Evolutionary conservation across 37 sponge, comb jelly and placozoan genomes (phyloP), one percentile per base, ranked within the genome.

Genomic region (Theonella swinhoei): DNA sequence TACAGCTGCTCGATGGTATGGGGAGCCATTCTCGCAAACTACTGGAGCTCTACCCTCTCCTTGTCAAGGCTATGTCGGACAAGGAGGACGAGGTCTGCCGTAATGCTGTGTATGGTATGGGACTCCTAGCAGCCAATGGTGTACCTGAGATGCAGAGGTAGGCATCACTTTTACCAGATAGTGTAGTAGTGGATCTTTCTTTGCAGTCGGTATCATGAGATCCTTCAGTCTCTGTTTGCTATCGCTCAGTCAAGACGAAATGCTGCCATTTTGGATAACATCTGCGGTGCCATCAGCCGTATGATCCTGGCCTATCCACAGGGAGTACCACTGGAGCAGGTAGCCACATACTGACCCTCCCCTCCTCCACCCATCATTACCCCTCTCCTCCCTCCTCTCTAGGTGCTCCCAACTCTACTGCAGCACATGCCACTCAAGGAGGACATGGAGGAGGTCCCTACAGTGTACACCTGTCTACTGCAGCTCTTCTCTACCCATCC

Each of bases 81-180:
- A 68, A 76, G 5, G 91, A 90, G 0, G 90, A 91, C 60, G 98
- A 97, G 41, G 98, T 97, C 28, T 72, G 90, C 64, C 92, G 89
- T 58, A 97, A 97, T 71, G 87, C 93, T 38, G 87, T 92, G 33
- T 97, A 76, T 64, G 95, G 93, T 3, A n/a, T 97, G 68, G 98
- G 98, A 26, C 54, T 92, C 38, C 75, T 95, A 19, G 91, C 88
- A 41, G 76, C 81, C 22, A 72, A 80, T 29, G 92, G 77, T 36
- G 31, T 82, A 7, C 78, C 91, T 30, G 83, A 81, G 29, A 84
- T 88, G 25, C 20, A 19, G 34, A 74, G 76, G 93, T 92, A 39
- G 39, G 84, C 19, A 5, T 28, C 62, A 4, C 30, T 3, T 25
- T 67, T 8, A 31, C 31, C 25, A 30, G 59, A 22, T 36, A 64